Evolutionary conservation across 2,888 invertebrate species (phyloP).

Genomic region (Rotaria macrura): DNA sequence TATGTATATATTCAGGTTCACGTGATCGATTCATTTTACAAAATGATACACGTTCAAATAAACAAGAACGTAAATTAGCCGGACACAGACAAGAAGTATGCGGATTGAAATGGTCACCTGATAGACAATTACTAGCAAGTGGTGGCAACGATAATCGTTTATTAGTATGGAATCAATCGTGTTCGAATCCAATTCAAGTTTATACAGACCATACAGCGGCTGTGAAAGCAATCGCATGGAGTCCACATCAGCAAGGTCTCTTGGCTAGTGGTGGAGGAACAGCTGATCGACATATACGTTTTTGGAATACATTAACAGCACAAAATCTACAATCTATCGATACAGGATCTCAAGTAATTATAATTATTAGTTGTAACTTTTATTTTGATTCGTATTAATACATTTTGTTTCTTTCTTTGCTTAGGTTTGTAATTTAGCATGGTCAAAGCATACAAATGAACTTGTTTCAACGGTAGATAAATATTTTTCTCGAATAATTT

Average conservation of each 20-base stretch:
- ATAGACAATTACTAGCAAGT: constrained; percentile 87
- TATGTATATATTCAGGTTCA: constrained; percentile 84
- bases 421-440: constrained; percentile 82
- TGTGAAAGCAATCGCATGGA: constrained; percentile 93
- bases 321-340: constrained; percentile 97
- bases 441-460: constrained; percentile 96
- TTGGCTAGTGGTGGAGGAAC: constrained; percentile 83
- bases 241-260: constrained; percentile 91
- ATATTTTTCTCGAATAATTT: too few species aligned
- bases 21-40: constrained; percentile 83
- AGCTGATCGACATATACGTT: constrained; percentile 85
- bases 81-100: constrained; percentile 91
- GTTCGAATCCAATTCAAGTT: constrained; percentile 70
- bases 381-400: not conserved
- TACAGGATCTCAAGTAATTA: constrained; percentile 75
- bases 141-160: constrained; percentile 95
- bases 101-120: constrained; percentile 94
- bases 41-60: constrained; percentile 68
- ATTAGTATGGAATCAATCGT: constrained; percentile 74
- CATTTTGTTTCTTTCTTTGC: too few species aligned
- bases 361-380: not conserved
- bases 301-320: constrained; percentile 95
- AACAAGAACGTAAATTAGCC: constrained; percentile 47
- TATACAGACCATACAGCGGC: constrained; percentile 89
- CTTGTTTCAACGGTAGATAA: constrained; percentile 57